Conservation (phyloP, 2,113 vertebrate genomes). For the Stigmatopora nigra region DNA sequence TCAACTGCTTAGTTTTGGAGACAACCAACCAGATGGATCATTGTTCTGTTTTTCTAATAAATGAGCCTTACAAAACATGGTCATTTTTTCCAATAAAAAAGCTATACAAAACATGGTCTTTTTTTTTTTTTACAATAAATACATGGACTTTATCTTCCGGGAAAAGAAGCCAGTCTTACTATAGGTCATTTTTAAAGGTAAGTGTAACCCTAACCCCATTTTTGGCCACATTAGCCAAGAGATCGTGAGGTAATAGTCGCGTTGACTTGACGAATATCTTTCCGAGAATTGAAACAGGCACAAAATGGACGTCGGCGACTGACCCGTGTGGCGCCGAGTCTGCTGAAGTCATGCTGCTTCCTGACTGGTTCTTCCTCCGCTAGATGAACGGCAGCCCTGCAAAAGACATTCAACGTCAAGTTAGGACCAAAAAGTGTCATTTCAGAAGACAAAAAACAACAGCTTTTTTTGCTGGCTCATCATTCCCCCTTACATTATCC, state of each 20-base stretch:
- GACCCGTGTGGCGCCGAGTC: slow-evolving; percentile 52
- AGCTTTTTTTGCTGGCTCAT: background rate
- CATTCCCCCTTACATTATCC: slow-evolving; percentile 21
- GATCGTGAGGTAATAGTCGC: background rate
- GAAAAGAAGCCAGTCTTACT: no score
- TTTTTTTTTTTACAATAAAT: no score
- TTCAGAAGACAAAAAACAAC: slow-evolving; percentile 12
- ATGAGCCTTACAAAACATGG: no score
- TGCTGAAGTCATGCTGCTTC: slow-evolving; percentile 50
- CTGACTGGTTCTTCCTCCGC: slow-evolving; percentile 47
- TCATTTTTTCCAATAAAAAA: no score
- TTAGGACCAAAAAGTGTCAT: background rate
- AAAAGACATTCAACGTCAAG: slow-evolving; percentile 18
- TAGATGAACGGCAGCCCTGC: slow-evolving; percentile 47
- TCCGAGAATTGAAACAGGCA: slow-evolving; percentile 39
- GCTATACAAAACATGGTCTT: no score
- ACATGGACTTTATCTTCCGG: no score
- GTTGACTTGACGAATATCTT: slow-evolving; percentile 24
- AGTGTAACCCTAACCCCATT: no score
- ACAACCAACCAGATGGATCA: background rate
- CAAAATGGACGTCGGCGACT: slow-evolving; percentile 29
- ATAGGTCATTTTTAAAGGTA: no score
- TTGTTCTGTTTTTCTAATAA: no score
- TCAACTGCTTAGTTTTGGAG: slow-evolving; percentile 63
- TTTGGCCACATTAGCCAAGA: background rate